Evolutionary conservation across 2,113 vertebrate species (phyloP).

Genomic region (Hyaena hyaena): DNA sequence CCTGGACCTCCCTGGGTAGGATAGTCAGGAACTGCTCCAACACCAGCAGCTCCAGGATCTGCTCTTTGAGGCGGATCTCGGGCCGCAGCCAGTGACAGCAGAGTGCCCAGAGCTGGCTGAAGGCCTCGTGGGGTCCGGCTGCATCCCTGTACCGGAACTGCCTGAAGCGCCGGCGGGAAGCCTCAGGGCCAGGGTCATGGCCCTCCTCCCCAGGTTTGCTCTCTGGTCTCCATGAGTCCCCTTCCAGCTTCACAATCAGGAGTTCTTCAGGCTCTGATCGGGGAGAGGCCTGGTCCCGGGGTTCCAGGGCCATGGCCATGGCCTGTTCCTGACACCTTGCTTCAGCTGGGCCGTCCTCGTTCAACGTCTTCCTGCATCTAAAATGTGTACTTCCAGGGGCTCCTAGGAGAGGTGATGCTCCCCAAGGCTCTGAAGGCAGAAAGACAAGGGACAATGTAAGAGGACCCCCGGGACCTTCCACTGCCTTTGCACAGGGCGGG

Average conservation of each 20-base stretch:
- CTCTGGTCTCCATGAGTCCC: constrained; percentile 60
- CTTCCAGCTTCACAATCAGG: constrained; percentile 77
- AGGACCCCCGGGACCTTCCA: not conserved
- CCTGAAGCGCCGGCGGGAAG: constrained; percentile 80
- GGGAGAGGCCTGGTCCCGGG: constrained; percentile 12
- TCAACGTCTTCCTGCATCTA: not conserved
- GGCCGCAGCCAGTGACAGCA: constrained; percentile 83
- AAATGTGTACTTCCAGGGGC: not conserved
- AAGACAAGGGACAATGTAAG: not conserved
- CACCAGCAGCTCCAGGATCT: constrained; percentile 82
- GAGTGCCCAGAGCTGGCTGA: constrained; percentile 82
- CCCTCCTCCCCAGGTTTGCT: constrained; percentile 34
- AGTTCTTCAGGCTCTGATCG: constrained; percentile 45
- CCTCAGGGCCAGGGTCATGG: constrained; percentile 20
- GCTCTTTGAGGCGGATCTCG: constrained; percentile 80
- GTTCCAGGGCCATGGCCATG: constrained; percentile 64
- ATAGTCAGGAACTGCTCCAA: constrained; percentile 84
- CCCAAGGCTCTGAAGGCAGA: constrained; percentile 43
- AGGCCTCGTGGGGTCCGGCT: constrained; percentile 79
- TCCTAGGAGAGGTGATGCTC: not conserved
- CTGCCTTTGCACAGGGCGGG: not conserved
- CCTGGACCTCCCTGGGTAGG: constrained; percentile 78
- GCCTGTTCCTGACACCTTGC: not conserved
- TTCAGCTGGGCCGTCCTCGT: not conserved
- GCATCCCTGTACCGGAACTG: constrained; percentile 82